Evolutionary conservation across 1,140 invertebrate species (phyloP).

Genomic region (Cyrtorhinus lividipennis): DNA sequence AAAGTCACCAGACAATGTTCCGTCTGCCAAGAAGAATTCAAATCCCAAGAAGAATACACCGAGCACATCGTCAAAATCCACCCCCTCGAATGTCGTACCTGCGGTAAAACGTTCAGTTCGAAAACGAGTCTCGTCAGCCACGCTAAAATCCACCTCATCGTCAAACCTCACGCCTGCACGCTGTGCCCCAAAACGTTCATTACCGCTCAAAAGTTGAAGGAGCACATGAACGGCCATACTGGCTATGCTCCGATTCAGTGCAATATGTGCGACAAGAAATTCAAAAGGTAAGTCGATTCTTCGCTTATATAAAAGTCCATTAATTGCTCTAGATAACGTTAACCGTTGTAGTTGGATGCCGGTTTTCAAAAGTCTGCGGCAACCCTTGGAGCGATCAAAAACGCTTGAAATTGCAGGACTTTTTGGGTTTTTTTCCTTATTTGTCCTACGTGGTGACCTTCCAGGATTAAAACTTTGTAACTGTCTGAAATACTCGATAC

Average conservation of each 20-base stretch:
- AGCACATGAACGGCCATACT: constrained; percentile 67
- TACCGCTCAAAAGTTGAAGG: constrained; percentile 57
- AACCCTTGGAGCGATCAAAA: no score
- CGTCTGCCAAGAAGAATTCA: constrained; percentile 25
- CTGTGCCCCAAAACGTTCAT: constrained; percentile 68
- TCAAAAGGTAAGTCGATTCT: constrained; percentile 42
- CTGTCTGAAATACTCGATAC: no score
- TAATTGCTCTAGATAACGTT: no score
- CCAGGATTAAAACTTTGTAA: no score
- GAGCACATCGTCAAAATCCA: constrained; percentile 41
- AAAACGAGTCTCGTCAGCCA: constrained; percentile 50
- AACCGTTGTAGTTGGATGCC: no score
- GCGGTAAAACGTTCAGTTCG: constrained; percentile 45
- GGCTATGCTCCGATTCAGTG: constrained; percentile 68
- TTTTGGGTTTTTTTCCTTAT: no score
- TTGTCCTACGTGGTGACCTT: no score
- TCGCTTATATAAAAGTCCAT: no score
- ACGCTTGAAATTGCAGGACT: no score
- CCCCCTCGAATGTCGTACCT: constrained; percentile 60
- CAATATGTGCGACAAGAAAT: constrained; percentile 63
- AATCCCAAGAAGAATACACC: constrained; percentile 22
- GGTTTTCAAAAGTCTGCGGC: no score
- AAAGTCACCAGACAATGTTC: constrained; percentile 22
- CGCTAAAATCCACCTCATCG: constrained; percentile 59
- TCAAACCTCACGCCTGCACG: constrained; percentile 58